Percentiles rank a stretch among this genome's conserved stretches.
phyloP scores from a whole-genome alignment of 2,113 vertebrate genomes.

The Crypturellus undulatus region DNA sequence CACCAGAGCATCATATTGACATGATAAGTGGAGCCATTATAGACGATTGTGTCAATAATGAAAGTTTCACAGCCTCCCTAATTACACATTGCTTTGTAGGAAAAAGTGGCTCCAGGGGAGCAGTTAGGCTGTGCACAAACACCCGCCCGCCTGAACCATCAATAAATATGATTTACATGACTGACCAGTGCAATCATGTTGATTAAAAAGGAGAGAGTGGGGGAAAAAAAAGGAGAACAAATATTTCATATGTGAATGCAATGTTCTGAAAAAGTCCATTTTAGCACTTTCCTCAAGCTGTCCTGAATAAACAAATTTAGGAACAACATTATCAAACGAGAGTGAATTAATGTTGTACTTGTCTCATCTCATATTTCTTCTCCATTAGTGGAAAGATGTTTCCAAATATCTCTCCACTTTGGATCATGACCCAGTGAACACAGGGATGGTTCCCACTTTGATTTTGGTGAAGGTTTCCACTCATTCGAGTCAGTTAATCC shows the following conservation, averaged over 20 bases:
- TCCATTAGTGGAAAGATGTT: neutral
- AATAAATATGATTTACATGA: slow-evolving; percentile 16
- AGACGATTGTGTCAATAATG: neutral
- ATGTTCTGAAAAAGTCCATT: neutral
- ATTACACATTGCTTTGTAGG: neutral
- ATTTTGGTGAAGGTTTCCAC: neutral
- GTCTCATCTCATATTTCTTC: rapidly evolving
- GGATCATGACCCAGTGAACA: neutral
- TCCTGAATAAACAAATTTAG: neutral
- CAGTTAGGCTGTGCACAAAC: neutral
- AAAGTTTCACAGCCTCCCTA: neutral
- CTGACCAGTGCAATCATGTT: neutral
- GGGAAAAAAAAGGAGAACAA: neutral
- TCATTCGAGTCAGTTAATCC: neutral
- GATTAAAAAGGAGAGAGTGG: neutral
- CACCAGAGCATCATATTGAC: neutral
- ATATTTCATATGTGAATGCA: neutral
- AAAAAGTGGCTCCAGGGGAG: neutral
- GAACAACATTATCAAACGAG: neutral
- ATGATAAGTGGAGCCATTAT: neutral
- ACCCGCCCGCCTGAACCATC: neutral
- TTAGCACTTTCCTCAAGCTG: neutral
- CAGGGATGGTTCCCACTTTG: neutral
- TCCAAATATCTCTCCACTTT: neutral
- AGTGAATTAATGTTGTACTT: rapidly evolving